These are phyloP conservation scores for Micropoecilia bifurca DNA, from an alignment of 2,797 vertebrate genomes.

Conservation along the genomic window DNA sequence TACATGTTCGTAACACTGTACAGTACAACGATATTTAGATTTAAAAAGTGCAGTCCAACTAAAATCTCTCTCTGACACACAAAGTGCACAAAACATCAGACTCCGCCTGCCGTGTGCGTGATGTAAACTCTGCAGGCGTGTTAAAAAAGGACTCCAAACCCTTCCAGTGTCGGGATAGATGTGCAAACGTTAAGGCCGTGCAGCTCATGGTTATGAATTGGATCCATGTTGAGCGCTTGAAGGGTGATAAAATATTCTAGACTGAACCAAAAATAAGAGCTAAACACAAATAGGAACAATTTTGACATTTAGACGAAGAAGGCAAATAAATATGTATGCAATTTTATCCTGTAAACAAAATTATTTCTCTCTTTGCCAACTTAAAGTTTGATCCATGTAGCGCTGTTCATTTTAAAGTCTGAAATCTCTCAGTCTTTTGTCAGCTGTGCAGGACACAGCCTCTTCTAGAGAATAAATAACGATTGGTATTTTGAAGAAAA, in stretches of 20 bases:
- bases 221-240: neutral
- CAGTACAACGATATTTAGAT: constrained; percentile 73
- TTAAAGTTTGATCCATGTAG: neutral
- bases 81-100: constrained; percentile 36
- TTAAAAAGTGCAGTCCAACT: constrained; percentile 64
- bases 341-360: constrained; percentile 18
- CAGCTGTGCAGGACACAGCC: neutral
- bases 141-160: neutral
- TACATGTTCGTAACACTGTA: constrained; percentile 45
- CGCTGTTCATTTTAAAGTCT: neutral
- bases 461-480: neutral
- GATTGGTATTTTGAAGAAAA: neutral
- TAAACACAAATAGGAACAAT: constrained; percentile 20
- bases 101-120: constrained; percentile 39
- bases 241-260: constrained; percentile 14
- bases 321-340: constrained; percentile 47
- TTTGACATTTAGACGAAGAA: constrained; percentile 6
- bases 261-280: constrained; percentile 1
- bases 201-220: neutral
- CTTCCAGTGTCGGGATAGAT: constrained; percentile 6
- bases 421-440: neutral
- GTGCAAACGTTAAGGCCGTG: constrained; percentile 41
- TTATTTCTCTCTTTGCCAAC: neutral
- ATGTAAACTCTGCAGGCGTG: constrained; percentile 44
- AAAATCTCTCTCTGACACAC: constrained; percentile 36